Percentiles rank a stretch among this genome's conserved stretches.
Evolutionary conservation across 2,113 vertebrate genomes (phyloP).

Genomic region (Amblyopsis rosae): DNA sequence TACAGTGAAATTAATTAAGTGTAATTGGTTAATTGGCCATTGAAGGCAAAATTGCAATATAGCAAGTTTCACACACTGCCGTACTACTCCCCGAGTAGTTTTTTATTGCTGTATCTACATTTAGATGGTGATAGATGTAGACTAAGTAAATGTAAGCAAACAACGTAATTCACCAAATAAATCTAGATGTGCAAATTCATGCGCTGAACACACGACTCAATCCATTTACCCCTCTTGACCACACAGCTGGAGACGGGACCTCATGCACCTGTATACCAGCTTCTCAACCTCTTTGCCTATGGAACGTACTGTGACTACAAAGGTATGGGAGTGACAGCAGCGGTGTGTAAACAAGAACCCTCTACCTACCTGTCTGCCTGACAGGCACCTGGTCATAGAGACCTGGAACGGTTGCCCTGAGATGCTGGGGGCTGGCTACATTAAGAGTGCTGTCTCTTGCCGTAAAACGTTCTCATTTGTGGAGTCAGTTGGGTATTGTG

Average conservation of each 20-base stretch:
- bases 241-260: conserved; percentile 89
- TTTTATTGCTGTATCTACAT: neutral
- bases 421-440: conserved; percentile 26
- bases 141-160: no score
- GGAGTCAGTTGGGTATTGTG: conserved; percentile 7
- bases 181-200: conserved; percentile 5
- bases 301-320: conserved; percentile 95
- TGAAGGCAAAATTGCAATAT: no score
- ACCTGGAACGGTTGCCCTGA: conserved; percentile 42
- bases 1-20: no score
- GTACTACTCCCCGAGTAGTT: neutral
- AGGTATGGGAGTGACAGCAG: conserved; percentile 76
- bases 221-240: conserved; percentile 21
- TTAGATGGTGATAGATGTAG: no score
- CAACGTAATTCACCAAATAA: neutral
- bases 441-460: conserved; percentile 1
- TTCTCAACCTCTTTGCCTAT: conserved; percentile 94
- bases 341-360: conserved; percentile 63
- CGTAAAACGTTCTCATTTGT: conserved; percentile 14
- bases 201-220: conserved; percentile 20
- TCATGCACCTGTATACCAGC: conserved; percentile 89
- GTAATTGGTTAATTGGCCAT: no score
- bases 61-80: neutral
- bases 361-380: conserved; percentile 34
- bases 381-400: conserved; percentile 33